Percentiles rank a stretch among this genome's conserved stretches.
These are phyloP conservation scores for Agelas oroides DNA, from an alignment of 37 sponge, comb jelly and placozoan species.

Conservation along the genomic window DNA sequence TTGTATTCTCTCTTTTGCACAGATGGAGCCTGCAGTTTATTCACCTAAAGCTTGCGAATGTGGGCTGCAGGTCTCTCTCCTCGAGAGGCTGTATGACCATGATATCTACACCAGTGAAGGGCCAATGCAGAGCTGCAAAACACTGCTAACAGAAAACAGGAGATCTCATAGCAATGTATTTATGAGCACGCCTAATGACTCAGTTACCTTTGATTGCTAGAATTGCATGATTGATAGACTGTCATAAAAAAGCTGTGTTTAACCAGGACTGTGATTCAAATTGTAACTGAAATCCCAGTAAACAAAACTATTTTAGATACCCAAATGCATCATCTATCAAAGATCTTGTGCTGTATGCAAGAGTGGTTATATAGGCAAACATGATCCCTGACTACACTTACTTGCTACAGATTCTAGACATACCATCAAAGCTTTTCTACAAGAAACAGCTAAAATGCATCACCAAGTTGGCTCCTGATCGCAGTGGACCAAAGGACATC, in stretches of 20 bases:
- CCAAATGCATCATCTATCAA: too few species aligned
- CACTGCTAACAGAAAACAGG: conserved; percentile 82
- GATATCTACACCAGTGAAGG: conserved; percentile 64
- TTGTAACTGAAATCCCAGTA: too few species aligned
- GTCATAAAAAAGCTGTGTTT: too few species aligned
- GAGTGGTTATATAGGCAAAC: too few species aligned
- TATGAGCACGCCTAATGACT: too few species aligned
- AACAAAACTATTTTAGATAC: too few species aligned
- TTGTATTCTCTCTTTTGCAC: too few species aligned
- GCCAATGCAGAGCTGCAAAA: conserved; percentile 64
- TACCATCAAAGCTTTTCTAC: conserved; percentile 91
- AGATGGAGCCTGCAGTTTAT: conserved; percentile 83
- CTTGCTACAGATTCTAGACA: conserved; percentile 66
- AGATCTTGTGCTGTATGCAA: too few species aligned
- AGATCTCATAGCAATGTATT: conserved; percentile 69
- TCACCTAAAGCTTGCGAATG: conserved; percentile 70
- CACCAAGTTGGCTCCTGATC: conserved; percentile 33
- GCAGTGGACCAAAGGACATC: conserved; percentile 53
- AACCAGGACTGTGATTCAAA: too few species aligned
- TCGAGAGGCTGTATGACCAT: conserved; percentile 82
- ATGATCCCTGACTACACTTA: too few species aligned
- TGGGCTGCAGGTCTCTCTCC: conserved; percentile 77
- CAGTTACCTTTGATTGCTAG: too few species aligned
- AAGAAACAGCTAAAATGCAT: conserved; percentile 66
- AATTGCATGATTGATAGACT: too few species aligned